Percentiles rank a stretch among this genome's conserved stretches.
Conservation (phyloP, 2,888 invertebrate species). For the Leptopilina syphax region DNA sequence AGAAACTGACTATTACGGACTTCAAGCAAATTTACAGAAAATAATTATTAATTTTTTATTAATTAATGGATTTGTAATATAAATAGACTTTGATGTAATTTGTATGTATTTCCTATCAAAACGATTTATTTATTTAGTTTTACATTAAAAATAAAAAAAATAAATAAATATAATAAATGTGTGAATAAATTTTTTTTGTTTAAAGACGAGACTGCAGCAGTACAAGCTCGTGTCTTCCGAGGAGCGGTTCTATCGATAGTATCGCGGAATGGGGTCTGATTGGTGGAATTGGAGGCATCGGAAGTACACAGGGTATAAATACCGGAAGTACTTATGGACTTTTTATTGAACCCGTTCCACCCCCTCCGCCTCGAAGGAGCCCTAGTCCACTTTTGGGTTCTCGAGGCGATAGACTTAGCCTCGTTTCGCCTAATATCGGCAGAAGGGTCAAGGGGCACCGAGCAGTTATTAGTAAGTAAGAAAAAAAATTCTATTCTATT, state of each 20-base stretch:
- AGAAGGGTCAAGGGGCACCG: constrained; percentile 87
- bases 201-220: constrained; percentile 68
- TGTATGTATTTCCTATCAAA: too few species aligned
- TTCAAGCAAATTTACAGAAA: too few species aligned
- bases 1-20: too few species aligned
- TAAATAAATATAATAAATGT: neutral
- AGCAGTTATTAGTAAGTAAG: constrained; percentile 84
- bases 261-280: constrained; percentile 69
- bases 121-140: too few species aligned
- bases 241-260: constrained; percentile 88
- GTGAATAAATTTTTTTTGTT: neutral
- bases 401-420: constrained; percentile 79
- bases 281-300: constrained; percentile 71
- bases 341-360: constrained; percentile 61
- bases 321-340: constrained; percentile 75
- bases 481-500: neutral
- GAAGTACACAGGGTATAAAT: constrained; percentile 66
- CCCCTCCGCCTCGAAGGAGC: constrained; percentile 73
- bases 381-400: constrained; percentile 76
- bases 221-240: constrained; percentile 77
- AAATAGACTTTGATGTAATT: too few species aligned
- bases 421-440: constrained; percentile 87
- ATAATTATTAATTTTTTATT: too few species aligned
- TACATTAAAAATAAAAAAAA: neutral
- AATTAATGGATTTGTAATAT: too few species aligned